Conservation (phyloP, 2,113 vertebrate species). For the Erythrocercus mccallii region DNA sequence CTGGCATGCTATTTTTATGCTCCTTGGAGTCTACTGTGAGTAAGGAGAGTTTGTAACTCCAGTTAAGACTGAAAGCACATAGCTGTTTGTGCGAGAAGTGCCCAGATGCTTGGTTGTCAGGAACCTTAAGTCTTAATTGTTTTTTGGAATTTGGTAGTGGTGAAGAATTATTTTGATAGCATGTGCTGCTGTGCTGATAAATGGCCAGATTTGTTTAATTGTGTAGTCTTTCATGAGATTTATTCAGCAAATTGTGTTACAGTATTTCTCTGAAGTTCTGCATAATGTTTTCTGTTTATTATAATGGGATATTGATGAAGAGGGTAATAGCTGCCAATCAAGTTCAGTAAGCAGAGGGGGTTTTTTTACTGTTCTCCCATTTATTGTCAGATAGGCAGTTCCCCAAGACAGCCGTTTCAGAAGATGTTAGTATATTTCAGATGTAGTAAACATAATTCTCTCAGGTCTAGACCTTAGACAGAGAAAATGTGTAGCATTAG, state of each 20-base stretch:
- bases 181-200: neutral
- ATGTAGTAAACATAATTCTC: neutral
- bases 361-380: neutral
- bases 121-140: neutral
- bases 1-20: neutral
- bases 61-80: neutral
- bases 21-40: neutral
- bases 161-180: neutral
- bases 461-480: neutral
- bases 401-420: neutral
- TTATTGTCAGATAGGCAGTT: neutral
- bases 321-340: neutral
- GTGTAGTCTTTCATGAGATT: neutral
- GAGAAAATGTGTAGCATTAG: neutral
- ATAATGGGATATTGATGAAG: neutral
- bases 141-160: neutral
- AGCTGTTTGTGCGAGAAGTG: neutral
- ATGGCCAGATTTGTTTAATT: neutral
- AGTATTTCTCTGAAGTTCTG: neutral
- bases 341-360: neutral
- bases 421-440: neutral
- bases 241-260: neutral
- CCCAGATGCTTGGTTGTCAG: neutral
- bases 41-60: neutral
- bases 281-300: neutral